Percentiles rank a stretch among this genome's conserved stretches.
Evolutionary conservation across 2,888 invertebrate species (phyloP).

Genomic region (Xylota segnis): DNA sequence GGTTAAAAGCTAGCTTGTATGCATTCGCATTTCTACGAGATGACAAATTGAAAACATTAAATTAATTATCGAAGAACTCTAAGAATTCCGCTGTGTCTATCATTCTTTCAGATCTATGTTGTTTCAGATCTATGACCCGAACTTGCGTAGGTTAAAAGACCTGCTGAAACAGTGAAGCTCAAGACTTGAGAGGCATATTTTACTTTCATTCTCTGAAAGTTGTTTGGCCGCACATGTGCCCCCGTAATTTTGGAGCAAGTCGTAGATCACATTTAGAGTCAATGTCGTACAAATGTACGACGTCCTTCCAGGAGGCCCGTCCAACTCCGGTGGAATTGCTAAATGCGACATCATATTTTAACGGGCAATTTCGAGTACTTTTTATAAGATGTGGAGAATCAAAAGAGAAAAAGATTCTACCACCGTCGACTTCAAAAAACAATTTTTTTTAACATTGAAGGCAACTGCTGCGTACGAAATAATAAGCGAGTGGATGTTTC

Average conservation of each 20-base stretch:
- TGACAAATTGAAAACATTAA: neutral
- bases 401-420: slow-evolving; percentile 22
- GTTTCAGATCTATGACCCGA: neutral
- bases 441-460: slow-evolving; percentile 14
- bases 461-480: neutral
- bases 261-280: neutral
- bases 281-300: neutral
- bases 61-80: neutral
- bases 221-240: slow-evolving; percentile 1
- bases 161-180: neutral
- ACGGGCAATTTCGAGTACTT: slow-evolving; percentile 44
- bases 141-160: neutral
- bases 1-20: neutral
- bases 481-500: slow-evolving; percentile 15
- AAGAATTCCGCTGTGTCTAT: neutral
- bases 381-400: slow-evolving; percentile 35
- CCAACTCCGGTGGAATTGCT: neutral
- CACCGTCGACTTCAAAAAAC: slow-evolving; percentile 28
- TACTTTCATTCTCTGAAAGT: neutral
- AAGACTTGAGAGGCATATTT: neutral
- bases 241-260: slow-evolving; percentile 2
- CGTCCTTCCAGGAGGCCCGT: neutral
- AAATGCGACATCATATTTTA: neutral
- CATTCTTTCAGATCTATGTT: neutral
- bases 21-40: neutral